A percentile compares a stretch with the other conserved stretches of the same genome.
phyloP scores from a whole-genome alignment of 2,888 invertebrate species.

The Volucella inflata region DNA sequence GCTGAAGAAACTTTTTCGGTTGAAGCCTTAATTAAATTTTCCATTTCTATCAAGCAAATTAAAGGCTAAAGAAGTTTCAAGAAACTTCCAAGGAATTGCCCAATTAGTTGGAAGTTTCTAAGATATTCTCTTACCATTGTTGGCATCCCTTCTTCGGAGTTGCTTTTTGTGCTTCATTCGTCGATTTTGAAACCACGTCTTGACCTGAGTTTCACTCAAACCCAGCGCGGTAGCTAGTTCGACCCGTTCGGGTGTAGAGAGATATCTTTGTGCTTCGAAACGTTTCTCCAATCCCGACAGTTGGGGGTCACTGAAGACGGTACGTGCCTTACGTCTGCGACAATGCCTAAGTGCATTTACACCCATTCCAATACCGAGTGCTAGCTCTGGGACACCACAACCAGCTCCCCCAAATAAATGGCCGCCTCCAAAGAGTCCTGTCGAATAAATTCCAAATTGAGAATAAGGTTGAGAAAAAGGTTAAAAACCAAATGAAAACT shows the following conservation, averaged over 20 bases:
- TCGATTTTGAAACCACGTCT: slow-evolving; percentile 99
- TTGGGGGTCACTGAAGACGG: slow-evolving; percentile 94
- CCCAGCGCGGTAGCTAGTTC: slow-evolving; percentile 96
- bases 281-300: slow-evolving; percentile 95
- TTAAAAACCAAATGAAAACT: slow-evolving; percentile 51
- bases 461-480: slow-evolving; percentile 25
- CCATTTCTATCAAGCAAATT: slow-evolving; percentile 24
- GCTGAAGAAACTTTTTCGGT: slow-evolving; percentile 23
- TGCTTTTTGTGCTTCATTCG: slow-evolving; percentile 99
- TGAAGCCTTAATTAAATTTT: slow-evolving; percentile 51
- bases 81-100: slow-evolving; percentile 57
- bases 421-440: slow-evolving; percentile 83
- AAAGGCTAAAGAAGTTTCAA: slow-evolving; percentile 64
- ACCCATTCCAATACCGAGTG: slow-evolving; percentile 83
- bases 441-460: slow-evolving; percentile 57
- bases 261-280: slow-evolving; percentile 96
- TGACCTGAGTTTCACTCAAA: slow-evolving; percentile 97
- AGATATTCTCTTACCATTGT: slow-evolving; percentile 81
- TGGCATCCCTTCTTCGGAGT: slow-evolving; percentile 84
- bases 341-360: slow-evolving; percentile 93
- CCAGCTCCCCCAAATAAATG: slow-evolving; percentile 82
- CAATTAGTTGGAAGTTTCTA: slow-evolving; percentile 37
- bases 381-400: slow-evolving; percentile 82
- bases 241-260: slow-evolving; percentile 97
- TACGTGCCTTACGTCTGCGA: slow-evolving; percentile 97